A percentile compares a stretch with the other conserved stretches of the same genome.
These are phyloP conservation scores for Ashinkailepas kermadecensis DNA, from an alignment of 2,888 invertebrate species.

Conservation along the genomic window DNA sequence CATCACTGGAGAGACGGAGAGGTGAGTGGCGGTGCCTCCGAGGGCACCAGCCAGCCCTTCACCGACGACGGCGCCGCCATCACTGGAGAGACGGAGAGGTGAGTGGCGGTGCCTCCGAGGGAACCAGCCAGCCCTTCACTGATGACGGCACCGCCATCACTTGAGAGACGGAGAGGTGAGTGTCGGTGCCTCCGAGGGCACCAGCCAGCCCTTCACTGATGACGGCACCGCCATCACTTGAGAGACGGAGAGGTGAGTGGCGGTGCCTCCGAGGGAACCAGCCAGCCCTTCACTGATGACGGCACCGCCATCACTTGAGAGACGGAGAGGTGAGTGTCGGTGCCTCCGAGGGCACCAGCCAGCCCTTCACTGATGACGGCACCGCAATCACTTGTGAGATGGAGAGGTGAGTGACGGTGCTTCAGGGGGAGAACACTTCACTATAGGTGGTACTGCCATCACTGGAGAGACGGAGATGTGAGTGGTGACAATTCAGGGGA, in stretches of 20 bases:
- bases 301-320: background rate
- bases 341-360: constrained; percentile 15
- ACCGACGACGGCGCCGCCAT: constrained; percentile 21
- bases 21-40: constrained; percentile 10
- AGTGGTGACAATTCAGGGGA: background rate
- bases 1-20: constrained; percentile 19
- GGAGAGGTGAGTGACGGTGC: no score
- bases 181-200: constrained; percentile 5
- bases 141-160: constrained; percentile 22
- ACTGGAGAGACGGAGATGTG: background rate
- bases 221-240: constrained; percentile 21
- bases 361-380: no score
- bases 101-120: constrained; percentile 14
- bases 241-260: constrained; percentile 16
- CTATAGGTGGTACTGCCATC: background rate
- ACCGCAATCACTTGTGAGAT: background rate
- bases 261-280: constrained; percentile 13
- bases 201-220: constrained; percentile 13
- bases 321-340: no score
- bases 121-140: constrained; percentile 11
- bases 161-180: constrained; percentile 17
- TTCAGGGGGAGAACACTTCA: no score
- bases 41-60: constrained; percentile 17
- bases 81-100: constrained; percentile 19
- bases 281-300: no score